phyloP scores from a whole-genome alignment of 2,113 vertebrate species.

The Cariama cristata region DNA sequence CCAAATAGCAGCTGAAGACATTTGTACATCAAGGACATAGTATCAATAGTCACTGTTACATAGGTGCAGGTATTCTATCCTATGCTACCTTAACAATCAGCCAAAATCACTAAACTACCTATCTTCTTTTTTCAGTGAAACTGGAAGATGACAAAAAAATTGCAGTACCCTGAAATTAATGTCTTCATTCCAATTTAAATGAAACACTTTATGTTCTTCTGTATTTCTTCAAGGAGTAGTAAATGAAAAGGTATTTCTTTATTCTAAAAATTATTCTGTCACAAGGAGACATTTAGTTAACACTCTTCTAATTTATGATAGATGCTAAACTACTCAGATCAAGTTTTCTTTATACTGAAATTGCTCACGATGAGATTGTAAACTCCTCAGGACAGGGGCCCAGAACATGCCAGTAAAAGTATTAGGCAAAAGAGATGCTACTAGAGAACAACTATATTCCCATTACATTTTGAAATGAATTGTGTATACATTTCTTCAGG shows the following conservation, averaged over 20 bases:
- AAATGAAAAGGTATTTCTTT: neutral
- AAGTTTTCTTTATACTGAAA: neutral
- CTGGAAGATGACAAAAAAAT: neutral
- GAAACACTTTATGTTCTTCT: neutral
- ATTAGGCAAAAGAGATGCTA: neutral
- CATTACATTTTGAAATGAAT: neutral
- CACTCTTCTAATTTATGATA: neutral
- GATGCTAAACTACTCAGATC: neutral
- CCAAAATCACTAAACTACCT: neutral
- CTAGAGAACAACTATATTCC: neutral
- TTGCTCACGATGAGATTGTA: neutral
- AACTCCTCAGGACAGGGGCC: neutral
- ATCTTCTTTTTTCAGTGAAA: neutral
- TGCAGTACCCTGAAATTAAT: neutral
- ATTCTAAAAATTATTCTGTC: neutral
- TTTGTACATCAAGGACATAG: rapidly evolving
- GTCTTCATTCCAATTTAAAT: neutral
- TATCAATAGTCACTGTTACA: neutral
- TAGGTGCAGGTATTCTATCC: neutral
- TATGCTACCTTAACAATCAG: neutral
- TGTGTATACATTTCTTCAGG: neutral
- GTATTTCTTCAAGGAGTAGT: neutral
- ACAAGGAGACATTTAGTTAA: neutral
- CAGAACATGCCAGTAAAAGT: neutral
- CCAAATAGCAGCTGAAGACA: neutral